Base-by-base conservation (phyloP, 92 coral and sea anemone genomes). In the Nematostella vectensis region DNA sequence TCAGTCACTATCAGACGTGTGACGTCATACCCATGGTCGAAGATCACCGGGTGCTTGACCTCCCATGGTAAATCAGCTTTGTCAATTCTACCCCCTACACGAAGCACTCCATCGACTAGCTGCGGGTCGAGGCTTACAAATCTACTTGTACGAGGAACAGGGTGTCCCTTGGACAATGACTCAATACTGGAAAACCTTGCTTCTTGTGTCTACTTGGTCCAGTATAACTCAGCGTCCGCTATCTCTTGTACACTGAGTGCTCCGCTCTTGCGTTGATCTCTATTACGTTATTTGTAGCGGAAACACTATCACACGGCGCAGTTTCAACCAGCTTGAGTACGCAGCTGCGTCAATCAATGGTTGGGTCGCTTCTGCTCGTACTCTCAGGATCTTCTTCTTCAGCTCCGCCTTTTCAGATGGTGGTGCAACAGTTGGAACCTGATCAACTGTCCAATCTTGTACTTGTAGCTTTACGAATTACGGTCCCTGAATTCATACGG, bases 31-130 rank as follows among this genome's bases (percentile, higher is more conserved):
- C 42, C 24, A 25, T 63, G 78, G 37, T 71, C 77, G 26, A 71
- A 23, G 30, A 71, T 63, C 21, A 71, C 33, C 40, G 60, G 75
- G 23, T 68, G 74, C 17, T 16, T 42, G 26, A 67, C n/a, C 15
- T 39, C 57, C 70, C 53, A 67, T 2, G 74, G 69, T 10, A 67
- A 0, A 25, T 68, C 69, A 0, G 75, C 75, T 21, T 59, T 44
- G n/a, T 59, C 75, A 25, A 61, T 70, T n/a, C 77, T 3, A 8
- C 78, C 63, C 2, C 78, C 72, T 11, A 63, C 64, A 31, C 63
- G 57, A 6, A 71, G 31, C n/a, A 62, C 50, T 22, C 71, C 64
- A 0, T 63, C 71, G 2, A 51, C 62, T 1, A 63, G 30, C 44
- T 71, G 72, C 29, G 64, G 78, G 18, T 62, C 63, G 39, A 63